Evolutionary conservation across 2,888 invertebrate genomes (phyloP).

Genomic region (Odontocerum albicorne): DNA sequence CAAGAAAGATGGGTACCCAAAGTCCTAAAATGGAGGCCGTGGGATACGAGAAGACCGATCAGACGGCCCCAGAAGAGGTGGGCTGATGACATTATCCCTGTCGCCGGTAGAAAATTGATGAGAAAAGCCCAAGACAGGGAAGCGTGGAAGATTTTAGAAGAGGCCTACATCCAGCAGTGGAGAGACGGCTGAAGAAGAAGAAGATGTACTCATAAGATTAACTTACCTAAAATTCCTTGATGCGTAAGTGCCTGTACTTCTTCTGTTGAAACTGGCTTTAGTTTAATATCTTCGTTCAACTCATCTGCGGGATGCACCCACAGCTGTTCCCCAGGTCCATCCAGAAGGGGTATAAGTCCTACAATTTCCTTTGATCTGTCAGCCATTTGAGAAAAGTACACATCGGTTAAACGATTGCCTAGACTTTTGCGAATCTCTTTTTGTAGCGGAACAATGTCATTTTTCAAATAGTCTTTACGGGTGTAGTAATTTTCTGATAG

Average conservation of each 20-base stretch:
- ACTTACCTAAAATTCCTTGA: constrained; percentile 19
- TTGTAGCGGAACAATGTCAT: constrained; percentile 6
- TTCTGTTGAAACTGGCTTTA: constrained; percentile 16
- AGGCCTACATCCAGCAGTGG: no score
- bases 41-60: no score
- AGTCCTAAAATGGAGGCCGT: no score
- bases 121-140: no score
- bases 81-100: no score
- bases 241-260: constrained; percentile 25
- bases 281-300: constrained; percentile 5
- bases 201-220: no score
- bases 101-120: no score
- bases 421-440: constrained; percentile 12
- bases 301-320: constrained; percentile 19
- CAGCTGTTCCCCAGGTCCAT: constrained; percentile 20
- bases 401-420: constrained; percentile 1
- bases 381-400: constrained; percentile 9
- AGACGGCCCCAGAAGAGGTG: no score
- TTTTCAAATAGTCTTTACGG: constrained; percentile 12
- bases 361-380: constrained; percentile 2
- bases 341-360: constrained; percentile 14
- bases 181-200: no score
- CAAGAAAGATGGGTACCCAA: no score
- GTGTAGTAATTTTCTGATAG: constrained; percentile 15
- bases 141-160: no score